Base-by-base conservation (phyloP, 2,888 invertebrate species). In the Chaetogeoica ovagalla region DNA sequence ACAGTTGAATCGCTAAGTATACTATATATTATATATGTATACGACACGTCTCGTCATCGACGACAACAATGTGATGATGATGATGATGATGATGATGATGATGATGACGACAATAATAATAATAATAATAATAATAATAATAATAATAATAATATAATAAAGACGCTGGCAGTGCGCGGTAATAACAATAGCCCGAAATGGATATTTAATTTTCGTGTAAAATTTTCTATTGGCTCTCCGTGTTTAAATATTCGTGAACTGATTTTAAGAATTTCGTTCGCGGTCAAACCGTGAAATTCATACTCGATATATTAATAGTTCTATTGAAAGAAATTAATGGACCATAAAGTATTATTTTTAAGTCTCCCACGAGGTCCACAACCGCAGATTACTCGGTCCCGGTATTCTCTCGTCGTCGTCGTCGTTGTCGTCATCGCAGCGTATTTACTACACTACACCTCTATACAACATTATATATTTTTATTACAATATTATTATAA, bases 301-400 rank as follows among this genome's bases (percentile, higher is more conserved):
- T 70, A 70, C 79, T 39, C 39, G 70, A 63, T 71, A 7, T 39
- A 52, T 71, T 79, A 77, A 77, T 63, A 55, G 70, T 11, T 43
- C 62, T 63, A 79, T 79, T 79, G 79, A 79, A 71, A 15, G 66
- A 57, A 79, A 79, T 70, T 79, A 79, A 79, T 79, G 79, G 79
- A 79, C 79, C 79, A 57, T 79, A 79, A 79, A 79, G 79, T 71
- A 71, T 79, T 71, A 63, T 71, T 79, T 79, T 63, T 63, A 55
- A 79, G 70, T 71, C 79, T 79, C 79, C 79, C 79, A 79, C 79
- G 79, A 63, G 79, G 79, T 79, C 79, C 79, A 79, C 79, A 79
- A 79, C 79, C 79, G 79, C 77, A 69, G 48, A 37, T 77, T 37
- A 23, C 19, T 55, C 63, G 30, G 68, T 19, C 30, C 48, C n/a